Evolutionary conservation across 2,113 vertebrate species (phyloP).

Genomic region (Tricholaema leucomelas): DNA sequence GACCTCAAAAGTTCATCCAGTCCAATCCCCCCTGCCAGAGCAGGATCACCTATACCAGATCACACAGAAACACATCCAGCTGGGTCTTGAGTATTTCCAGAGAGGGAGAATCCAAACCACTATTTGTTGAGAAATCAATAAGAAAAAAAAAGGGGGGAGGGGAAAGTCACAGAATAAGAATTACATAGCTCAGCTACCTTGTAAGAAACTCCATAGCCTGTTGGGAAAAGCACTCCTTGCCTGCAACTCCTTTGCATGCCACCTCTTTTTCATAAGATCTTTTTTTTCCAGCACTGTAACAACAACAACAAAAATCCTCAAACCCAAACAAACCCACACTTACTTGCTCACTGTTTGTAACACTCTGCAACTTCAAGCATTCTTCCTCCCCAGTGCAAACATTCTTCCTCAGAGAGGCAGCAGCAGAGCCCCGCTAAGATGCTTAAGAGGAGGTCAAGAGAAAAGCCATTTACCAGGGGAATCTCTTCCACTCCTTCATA

Average conservation of each 20-base stretch:
- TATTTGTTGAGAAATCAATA: not conserved
- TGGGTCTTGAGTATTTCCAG: too few relatives aligned
- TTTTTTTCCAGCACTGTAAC: not conserved
- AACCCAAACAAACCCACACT: not conserved
- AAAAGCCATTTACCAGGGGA: slow-evolving; percentile 53
- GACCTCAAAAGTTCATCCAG: too few relatives aligned
- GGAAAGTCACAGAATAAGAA: not conserved
- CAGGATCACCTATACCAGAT: too few relatives aligned
- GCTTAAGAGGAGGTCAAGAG: slow-evolving; percentile 59
- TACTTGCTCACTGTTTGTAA: slow-evolving; percentile 30
- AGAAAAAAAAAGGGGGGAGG: not conserved
- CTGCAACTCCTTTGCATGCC: not conserved
- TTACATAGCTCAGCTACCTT: not conserved
- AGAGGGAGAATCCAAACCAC: not conserved
- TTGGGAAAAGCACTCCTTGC: not conserved
- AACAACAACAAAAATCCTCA: not conserved
- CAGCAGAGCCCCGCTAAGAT: slow-evolving; percentile 11
- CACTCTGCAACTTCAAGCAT: slow-evolving; percentile 26
- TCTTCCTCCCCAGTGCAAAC: slow-evolving; percentile 44
- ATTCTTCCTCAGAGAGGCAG: slow-evolving; percentile 36
- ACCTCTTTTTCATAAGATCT: not conserved
- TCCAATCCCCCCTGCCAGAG: too few relatives aligned
- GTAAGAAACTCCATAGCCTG: not conserved
- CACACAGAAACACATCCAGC: too few relatives aligned
- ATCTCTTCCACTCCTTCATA: slow-evolving; percentile 32